Evolutionary conservation across 1,140 invertebrate genomes (phyloP), one percentile per base, ranked within the genome.

Genomic region (Megalopta genalis): DNA sequence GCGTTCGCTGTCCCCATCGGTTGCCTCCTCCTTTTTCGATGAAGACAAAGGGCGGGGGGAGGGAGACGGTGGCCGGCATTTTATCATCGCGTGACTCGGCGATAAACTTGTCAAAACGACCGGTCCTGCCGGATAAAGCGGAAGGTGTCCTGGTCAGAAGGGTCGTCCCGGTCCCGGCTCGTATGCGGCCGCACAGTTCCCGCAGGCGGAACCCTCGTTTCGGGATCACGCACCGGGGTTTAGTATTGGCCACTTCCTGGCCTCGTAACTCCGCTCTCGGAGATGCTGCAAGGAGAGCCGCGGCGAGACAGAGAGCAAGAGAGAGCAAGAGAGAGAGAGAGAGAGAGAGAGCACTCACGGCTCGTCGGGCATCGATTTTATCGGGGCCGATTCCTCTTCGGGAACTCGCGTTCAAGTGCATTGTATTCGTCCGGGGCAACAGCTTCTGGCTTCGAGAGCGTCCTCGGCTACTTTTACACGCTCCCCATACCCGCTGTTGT

Each of bases 241-340:
- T 83, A 85, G 70, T 83, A 85, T 85, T 83, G 82, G 46, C 66
- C 68, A 57, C 81, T 84, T 80, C 63, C 59, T 83, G 42, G 27
- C 42, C 66, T 62, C 66, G 66, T 62, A 77, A 77, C 66, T 62
- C 42, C n/a, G 12, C 32, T 32, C 32, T 32, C 32, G 32, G 32
- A 32, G 32, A 32, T 32, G 32, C 32, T 32, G 32, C 32, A 32
- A 32, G 32, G 32, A 32, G 32, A 32, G 32, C 32, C 32, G 4
- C 32, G 32, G 32, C 1, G 32, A 32, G 32, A 1, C 1, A 1
- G 32, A 32, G 32, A 32, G 1, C 32, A 18, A 25, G 60, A 25
- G 25, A 32, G 32, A 32, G 32, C 1, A 2, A 32, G 32, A 32
- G 32, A 32, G 32, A 32, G 1, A 32, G 32, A 32, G 32, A 32